phyloP scores from a whole-genome alignment of 2,113 vertebrate genomes.

The Cynoglossus semilaevis region DNA sequence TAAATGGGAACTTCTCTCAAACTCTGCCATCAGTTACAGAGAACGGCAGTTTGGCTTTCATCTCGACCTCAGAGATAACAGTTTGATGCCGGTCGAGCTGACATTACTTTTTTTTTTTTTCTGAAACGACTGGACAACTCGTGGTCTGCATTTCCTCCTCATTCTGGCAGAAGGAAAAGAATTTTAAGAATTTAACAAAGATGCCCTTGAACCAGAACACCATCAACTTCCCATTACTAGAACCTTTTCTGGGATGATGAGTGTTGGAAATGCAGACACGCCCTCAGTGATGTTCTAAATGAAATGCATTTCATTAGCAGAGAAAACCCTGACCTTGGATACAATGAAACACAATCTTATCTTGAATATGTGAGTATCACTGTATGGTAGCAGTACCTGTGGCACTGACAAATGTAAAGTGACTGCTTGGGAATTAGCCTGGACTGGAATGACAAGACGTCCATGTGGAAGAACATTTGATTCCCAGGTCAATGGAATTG shows the following conservation, averaged over 20 bases:
- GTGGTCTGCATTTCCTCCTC: slow-evolving; percentile 23
- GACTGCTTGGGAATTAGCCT: too few relatives aligned
- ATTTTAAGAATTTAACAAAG: slow-evolving; percentile 30
- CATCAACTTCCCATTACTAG: slow-evolving; percentile 7
- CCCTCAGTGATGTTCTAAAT: not conserved
- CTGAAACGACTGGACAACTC: slow-evolving; percentile 4
- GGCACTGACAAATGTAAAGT: too few relatives aligned
- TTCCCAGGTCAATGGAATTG: too few relatives aligned
- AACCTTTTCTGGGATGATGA: not conserved
- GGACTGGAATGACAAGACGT: too few relatives aligned
- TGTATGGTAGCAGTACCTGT: too few relatives aligned
- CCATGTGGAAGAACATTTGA: too few relatives aligned
- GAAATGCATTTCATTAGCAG: not conserved
- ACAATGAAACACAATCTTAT: not conserved
- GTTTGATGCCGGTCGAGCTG: slow-evolving; percentile 45
- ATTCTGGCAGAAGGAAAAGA: slow-evolving; percentile 15
- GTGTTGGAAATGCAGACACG: slow-evolving; percentile 11
- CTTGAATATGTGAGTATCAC: too few relatives aligned
- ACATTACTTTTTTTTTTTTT: slow-evolving; percentile 27
- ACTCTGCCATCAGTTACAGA: slow-evolving; percentile 32
- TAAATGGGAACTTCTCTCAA: slow-evolving; percentile 21
- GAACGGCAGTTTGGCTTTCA: slow-evolving; percentile 28
- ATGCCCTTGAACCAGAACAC: slow-evolving; percentile 41
- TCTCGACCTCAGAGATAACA: slow-evolving; percentile 25
- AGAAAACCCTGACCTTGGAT: not conserved